Conservation (phyloP, 2,113 vertebrate genomes). For the Sisor rabdophorus region DNA sequence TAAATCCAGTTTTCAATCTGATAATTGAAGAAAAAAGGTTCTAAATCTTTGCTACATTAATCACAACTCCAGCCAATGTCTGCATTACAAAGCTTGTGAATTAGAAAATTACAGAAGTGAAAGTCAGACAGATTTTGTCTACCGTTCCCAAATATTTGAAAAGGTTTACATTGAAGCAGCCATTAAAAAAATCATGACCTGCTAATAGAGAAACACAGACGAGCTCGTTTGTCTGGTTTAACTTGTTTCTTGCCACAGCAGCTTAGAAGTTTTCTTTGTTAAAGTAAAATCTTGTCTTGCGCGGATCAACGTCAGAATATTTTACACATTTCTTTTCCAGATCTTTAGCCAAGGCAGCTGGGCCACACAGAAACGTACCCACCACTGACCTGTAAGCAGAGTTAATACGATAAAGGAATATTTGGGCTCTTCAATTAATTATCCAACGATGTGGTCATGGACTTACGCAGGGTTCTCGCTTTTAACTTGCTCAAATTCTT, state of each 20-base stretch:
- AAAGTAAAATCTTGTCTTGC: slow-evolving; percentile 90
- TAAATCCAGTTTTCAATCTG: neutral
- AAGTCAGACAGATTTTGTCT: neutral
- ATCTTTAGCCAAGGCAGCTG: slow-evolving; percentile 67
- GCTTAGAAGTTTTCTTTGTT: slow-evolving; percentile 91
- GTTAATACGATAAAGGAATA: too few relatives aligned
- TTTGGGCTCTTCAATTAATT: too few relatives aligned
- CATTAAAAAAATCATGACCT: neutral
- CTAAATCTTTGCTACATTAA: too few relatives aligned
- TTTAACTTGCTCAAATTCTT: slow-evolving; percentile 79
- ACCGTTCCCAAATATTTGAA: neutral
- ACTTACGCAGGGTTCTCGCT: slow-evolving; percentile 81
- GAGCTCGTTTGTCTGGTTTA: slow-evolving; percentile 8
- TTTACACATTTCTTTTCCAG: slow-evolving; percentile 77
- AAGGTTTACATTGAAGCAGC: neutral
- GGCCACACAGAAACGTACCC: slow-evolving; percentile 85
- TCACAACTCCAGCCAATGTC: too few relatives aligned
- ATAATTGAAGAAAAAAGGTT: neutral
- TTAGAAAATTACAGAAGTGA: neutral
- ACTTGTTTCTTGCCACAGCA: neutral
- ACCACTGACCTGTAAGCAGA: slow-evolving; percentile 73
- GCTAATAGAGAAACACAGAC: neutral
- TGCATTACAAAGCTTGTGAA: neutral
- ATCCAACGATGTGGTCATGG: neutral
- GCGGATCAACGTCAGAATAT: slow-evolving; percentile 82